These are phyloP conservation scores for Iselma pallidipennis DNA, from an alignment of 2,888 invertebrate genomes.

Conservation along the genomic window DNA sequence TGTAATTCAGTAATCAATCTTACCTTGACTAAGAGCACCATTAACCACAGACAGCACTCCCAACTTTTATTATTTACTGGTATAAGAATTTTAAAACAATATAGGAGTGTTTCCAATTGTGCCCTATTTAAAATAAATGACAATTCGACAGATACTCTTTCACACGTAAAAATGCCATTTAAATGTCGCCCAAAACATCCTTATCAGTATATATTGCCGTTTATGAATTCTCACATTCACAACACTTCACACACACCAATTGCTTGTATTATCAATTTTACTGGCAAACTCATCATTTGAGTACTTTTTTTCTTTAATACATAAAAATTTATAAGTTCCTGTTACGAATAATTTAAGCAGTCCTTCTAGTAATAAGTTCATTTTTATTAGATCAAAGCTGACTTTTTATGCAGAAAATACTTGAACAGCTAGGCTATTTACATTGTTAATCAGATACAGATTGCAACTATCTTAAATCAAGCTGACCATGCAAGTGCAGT, in stretches of 20 bases:
- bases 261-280: too few relatives aligned
- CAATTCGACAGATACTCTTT: neutral
- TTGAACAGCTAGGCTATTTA: neutral
- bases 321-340: neutral
- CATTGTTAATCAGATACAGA: constrained; percentile 17
- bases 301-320: neutral
- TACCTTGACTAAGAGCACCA: constrained; percentile 43
- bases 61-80: constrained; percentile 37
- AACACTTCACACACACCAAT: too few relatives aligned
- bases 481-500: constrained; percentile 24
- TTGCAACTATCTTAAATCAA: constrained; percentile 23
- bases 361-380: neutral
- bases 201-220: too few relatives aligned
- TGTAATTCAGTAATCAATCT: constrained; percentile 50
- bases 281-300: too few relatives aligned
- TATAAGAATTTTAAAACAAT: constrained; percentile 25
- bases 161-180: neutral
- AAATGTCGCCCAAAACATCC: too few relatives aligned
- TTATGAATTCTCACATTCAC: too few relatives aligned
- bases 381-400: neutral
- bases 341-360: neutral
- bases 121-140: neutral
- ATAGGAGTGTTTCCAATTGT: neutral
- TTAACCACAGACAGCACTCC: constrained; percentile 47
- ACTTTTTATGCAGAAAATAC: neutral